phyloP scores from a whole-genome alignment of 1,140 invertebrate genomes.

The Meloidogyne chitwoodi region DNA sequence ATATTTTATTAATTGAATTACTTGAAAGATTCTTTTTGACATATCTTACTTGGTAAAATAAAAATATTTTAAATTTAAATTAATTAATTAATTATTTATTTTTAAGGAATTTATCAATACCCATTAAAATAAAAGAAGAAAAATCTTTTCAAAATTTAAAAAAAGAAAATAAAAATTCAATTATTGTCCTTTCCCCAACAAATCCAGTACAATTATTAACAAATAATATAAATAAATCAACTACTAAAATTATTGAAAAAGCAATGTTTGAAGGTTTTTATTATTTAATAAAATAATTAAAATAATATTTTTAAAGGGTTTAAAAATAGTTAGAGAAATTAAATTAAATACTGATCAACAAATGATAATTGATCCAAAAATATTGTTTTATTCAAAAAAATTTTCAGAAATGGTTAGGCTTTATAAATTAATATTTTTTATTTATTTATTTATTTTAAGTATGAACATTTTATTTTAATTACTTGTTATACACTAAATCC shows the following conservation, averaged over 20 bases:
- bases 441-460: neutral
- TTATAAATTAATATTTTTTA: neutral
- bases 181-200: neutral
- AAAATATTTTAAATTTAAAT: neutral
- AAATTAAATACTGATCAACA: neutral
- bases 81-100: neutral
- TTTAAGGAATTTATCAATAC: slow-evolving; percentile 2
- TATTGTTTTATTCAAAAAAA: neutral
- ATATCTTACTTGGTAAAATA: slow-evolving; percentile 2
- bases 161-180: neutral
- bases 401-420: neutral
- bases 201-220: neutral
- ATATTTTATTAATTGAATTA: neutral
- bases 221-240: neutral
- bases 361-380: neutral
- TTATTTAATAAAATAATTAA: neutral
- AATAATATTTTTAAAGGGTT: neutral
- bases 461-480: slow-evolving; percentile 11
- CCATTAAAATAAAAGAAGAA: neutral
- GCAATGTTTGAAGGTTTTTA: slow-evolving; percentile 1
- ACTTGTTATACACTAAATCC: neutral
- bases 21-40: slow-evolving; percentile 12
- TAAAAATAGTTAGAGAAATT: neutral
- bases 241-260: neutral
- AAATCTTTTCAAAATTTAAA: neutral